phyloP scores from a whole-genome alignment of 1,140 invertebrate genomes.

The Zaprionus gabonicus region DNA sequence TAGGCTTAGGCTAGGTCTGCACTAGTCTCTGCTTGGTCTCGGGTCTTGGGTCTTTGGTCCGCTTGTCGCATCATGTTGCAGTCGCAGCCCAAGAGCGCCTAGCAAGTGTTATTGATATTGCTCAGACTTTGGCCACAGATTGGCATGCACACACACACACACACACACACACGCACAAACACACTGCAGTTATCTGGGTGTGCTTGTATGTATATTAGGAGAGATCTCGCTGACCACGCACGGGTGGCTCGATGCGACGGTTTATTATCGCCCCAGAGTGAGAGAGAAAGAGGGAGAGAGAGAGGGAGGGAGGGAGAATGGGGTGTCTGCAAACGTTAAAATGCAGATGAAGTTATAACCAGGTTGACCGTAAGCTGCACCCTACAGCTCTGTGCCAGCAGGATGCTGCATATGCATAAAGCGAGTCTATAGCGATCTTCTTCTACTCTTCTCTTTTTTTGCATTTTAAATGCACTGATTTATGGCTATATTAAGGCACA shows the following conservation, averaged over 20 bases:
- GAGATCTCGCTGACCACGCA: constrained; percentile 57
- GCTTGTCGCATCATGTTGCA: constrained; percentile 79
- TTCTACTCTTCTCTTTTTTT: constrained; percentile 21
- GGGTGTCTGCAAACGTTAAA: constrained; percentile 30
- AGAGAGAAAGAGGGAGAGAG: not conserved
- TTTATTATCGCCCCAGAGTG: constrained; percentile 68
- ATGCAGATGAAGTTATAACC: constrained; percentile 80
- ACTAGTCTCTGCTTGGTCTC: not conserved
- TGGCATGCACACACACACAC: constrained; percentile 40
- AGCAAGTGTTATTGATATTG: constrained; percentile 83
- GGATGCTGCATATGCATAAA: constrained; percentile 59
- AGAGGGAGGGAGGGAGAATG: too few species aligned
- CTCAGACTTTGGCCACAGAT: constrained; percentile 51
- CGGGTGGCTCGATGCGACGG: constrained; percentile 72
- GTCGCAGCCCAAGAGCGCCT: constrained; percentile 53
- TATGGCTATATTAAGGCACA: constrained; percentile 81
- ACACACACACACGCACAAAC: constrained; percentile 14
- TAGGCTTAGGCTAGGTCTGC: constrained; percentile 1
- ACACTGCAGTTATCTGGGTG: not conserved
- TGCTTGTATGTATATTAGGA: constrained; percentile 19
- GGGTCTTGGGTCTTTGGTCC: not conserved
- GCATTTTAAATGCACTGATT: constrained; percentile 79
- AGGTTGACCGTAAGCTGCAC: constrained; percentile 49
- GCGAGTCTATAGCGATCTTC: constrained; percentile 11
- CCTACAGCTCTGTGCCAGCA: constrained; percentile 55